Evolutionary conservation across 2,888 invertebrate genomes (phyloP), one percentile per base, ranked within the genome.

Genomic region (Notodonta dromedarius): DNA sequence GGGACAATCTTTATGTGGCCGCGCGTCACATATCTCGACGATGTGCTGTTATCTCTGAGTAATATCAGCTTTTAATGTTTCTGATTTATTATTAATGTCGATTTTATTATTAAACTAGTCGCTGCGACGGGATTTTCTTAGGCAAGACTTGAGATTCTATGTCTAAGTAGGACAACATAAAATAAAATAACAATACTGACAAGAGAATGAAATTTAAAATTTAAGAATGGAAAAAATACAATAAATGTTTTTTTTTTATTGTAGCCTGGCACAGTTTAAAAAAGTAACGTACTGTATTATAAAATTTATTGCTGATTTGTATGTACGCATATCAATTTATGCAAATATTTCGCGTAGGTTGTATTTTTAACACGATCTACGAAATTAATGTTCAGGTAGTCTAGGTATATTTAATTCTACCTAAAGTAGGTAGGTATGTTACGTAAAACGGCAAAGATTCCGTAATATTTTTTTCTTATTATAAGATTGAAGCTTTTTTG

Each of bases 71-170:
- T 72, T 77, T 77, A 80, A 80, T 77, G 71, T 72, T 24, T 57
- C 59, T 79, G 76, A 80, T 82, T 80, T 83, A 81, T 76, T 71
- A 54, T 60, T 51, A 65, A 71, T 66, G 57, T 57, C 52, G 54
- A 40, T 79, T 83, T 83, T 84, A 82, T 80, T 80, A 67, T 76
- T 71, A 67, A 62, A 74, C 74, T 74, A 77, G 14, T n/a, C 35
- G 40, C 16, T 8, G 16, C 16, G 50, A 4, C 16, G 16, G 16
- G 50, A 16, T 50, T n/a, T 48, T 6, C 14, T 48, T 42, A 42
- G 4, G 24, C 24, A 24, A 24, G 42, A 42, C 42, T 11, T 11
- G 8, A 42, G 9, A 42, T 24, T 11, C 42, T 42, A 8, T 42
- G 42, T 42, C 42, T 42, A 7, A 24, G 24, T 24, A 24, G 24